Percentiles rank a stretch among this genome's conserved stretches.
These are phyloP conservation scores for Callyntrura guangdongensis DNA, from an alignment of 2,888 invertebrate genomes.

Conservation along the genomic window DNA sequence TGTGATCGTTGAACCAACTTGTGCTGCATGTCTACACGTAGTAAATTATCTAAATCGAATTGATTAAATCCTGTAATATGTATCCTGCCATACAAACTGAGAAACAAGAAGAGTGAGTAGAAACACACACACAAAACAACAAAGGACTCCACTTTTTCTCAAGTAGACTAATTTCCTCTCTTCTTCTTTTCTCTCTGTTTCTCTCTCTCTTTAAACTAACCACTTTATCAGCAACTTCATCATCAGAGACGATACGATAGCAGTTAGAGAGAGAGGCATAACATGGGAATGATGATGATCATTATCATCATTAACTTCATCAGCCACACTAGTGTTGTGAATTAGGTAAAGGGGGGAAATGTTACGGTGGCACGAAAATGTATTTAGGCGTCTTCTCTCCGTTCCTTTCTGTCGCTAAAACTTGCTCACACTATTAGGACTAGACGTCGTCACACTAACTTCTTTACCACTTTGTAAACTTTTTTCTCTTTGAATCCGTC, in stretches of 20 bases:
- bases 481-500: neutral
- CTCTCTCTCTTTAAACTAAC: neutral
- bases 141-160: conserved; percentile 29
- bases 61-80: conserved; percentile 29
- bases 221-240: conserved; percentile 53
- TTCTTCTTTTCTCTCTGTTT: neutral
- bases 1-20: neutral
- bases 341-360: conserved; percentile 51
- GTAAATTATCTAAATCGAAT: conserved; percentile 26
- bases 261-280: neutral
- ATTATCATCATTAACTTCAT: neutral
- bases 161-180: neutral
- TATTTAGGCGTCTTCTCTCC: neutral
- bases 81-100: conserved; percentile 4
- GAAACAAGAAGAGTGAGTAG: conserved; percentile 4
- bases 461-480: neutral
- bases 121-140: neutral
- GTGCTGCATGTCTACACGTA: conserved; percentile 38
- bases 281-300: conserved; percentile 20
- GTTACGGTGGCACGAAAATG: conserved; percentile 58
- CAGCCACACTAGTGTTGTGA: neutral
- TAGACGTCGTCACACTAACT: no score
- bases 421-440: no score
- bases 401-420: no score
- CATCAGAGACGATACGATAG: conserved; percentile 16